Base-by-base conservation (phyloP, 2,113 vertebrate genomes). In the Dasyprocta punctata region DNA sequence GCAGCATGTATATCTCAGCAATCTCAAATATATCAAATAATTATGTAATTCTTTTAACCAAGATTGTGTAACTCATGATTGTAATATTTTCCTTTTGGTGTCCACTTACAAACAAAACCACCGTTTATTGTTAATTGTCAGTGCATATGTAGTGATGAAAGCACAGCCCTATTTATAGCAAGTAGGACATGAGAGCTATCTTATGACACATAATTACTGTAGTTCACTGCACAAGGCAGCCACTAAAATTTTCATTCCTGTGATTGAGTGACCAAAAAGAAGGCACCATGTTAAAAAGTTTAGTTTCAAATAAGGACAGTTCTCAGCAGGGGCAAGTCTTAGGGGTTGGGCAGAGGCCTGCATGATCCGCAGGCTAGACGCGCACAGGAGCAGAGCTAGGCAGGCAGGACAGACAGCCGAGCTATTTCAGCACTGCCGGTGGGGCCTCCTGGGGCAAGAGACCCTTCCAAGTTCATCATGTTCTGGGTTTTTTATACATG, bases 121-220 rank as follows among this genome's bases (percentile, higher is more conserved):
- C 30, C 71, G 28, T 44, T 90, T 83, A 71, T 93, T 96, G 60
- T 92, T 96, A 20, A 93, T 77, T 90, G 17, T 95, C 65, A 54
- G 44, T 54, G 12, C 69, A 24, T 24, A 78, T 82, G 30, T 89
- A 90, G 71, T 47, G 47, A 94, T 44, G 41, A 84, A 86, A 88
- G 38, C 52, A 77, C 69, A 92, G 5, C 44, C 26, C 82, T 93
- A 33, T 91, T 93, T 92, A 90, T 47, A 82, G 58, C 10, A 89
- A 73, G 47, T 8, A 84, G 65, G 78, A 86, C 30, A 36, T 22
- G 30, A 47, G 77, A 83, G 12, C 86, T 69, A 10, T 63, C 86
- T 49, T 58, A 56, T 83, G 92, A 73, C 47, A 54, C 49, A 17
- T 71, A 83, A 91, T 78, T 41, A 71, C 52, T 77, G 0, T 75